Conservation (phyloP, 2,888 invertebrate genomes). For the Lasioglossum calceatum region DNA sequence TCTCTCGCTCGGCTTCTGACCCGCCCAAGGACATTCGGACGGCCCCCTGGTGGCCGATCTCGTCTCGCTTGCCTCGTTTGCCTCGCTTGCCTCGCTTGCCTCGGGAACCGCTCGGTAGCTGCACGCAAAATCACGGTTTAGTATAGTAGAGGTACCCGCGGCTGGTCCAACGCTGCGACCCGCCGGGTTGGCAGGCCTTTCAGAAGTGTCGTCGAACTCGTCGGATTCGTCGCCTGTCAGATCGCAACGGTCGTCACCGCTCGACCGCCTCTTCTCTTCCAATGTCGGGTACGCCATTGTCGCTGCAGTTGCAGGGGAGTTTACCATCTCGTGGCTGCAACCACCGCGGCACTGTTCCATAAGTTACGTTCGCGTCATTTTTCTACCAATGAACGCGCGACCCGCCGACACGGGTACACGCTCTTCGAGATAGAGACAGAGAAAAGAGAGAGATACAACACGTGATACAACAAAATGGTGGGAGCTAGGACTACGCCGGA, state of each 20-base stretch:
- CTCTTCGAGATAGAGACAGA: slow-evolving; percentile 7
- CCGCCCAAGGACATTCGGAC: background rate
- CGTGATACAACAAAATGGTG: slow-evolving; percentile 12
- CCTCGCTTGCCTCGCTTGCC: background rate
- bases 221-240: slow-evolving; percentile 22
- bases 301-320: slow-evolving; percentile 79
- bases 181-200: background rate
- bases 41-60: background rate
- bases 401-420: slow-evolving; percentile 59
- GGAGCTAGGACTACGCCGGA: background rate
- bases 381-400: slow-evolving; percentile 66
- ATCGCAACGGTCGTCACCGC: slow-evolving; percentile 48
- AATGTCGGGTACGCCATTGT: slow-evolving; percentile 71
- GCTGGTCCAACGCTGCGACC: slow-evolving; percentile 10
- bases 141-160: slow-evolving; percentile 40
- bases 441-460: slow-evolving; percentile 11
- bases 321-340: slow-evolving; percentile 85
- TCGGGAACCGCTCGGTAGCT: slow-evolving; percentile 39
- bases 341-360: slow-evolving; percentile 84
- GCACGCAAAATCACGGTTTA: slow-evolving; percentile 66
- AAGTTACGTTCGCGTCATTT: slow-evolving; percentile 82
- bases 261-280: slow-evolving; percentile 75
- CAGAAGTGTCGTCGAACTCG: slow-evolving; percentile 25
- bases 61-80: background rate
- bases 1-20: slow-evolving; percentile 68